Conservation (phyloP, 2,888 invertebrate genomes). For the Netelia fuscicornis region DNA sequence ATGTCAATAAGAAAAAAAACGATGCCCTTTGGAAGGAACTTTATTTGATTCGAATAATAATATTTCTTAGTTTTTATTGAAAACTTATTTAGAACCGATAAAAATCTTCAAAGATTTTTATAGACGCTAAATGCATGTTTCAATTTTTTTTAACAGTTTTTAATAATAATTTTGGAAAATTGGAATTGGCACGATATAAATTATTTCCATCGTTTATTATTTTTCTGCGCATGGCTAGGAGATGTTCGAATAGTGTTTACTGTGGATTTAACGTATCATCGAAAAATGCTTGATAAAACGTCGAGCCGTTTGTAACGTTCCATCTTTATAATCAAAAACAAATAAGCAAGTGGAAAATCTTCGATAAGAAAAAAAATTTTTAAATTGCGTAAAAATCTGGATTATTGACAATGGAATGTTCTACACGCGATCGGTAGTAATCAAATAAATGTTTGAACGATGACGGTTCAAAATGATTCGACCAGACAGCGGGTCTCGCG, state of each 20-base stretch:
- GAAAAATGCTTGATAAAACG: neutral
- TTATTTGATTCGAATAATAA: neutral
- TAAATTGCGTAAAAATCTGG: neutral
- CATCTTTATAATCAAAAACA: neutral
- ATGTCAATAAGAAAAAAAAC: too few relatives aligned
- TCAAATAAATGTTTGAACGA: neutral
- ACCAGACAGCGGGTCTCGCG: conserved; percentile 23
- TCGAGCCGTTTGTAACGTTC: neutral
- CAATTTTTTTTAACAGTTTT: neutral
- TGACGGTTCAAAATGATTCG: conserved; percentile 10
- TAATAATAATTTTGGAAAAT: neutral
- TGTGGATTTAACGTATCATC: neutral
- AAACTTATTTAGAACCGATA: too few relatives aligned
- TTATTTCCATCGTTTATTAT: neutral
- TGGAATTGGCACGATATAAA: neutral
- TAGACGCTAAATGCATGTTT: neutral
- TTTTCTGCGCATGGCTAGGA: neutral
- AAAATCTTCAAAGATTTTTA: too few relatives aligned
- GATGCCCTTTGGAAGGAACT: too few relatives aligned
- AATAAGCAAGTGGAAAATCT: neutral
- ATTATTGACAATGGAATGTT: neutral
- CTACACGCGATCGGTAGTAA: neutral
- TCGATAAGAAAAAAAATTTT: neutral
- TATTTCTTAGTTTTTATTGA: neutral
- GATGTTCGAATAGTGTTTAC: neutral